phyloP scores from a whole-genome alignment of 2,113 vertebrate species.

The Petrocephalus microphthalmus region DNA sequence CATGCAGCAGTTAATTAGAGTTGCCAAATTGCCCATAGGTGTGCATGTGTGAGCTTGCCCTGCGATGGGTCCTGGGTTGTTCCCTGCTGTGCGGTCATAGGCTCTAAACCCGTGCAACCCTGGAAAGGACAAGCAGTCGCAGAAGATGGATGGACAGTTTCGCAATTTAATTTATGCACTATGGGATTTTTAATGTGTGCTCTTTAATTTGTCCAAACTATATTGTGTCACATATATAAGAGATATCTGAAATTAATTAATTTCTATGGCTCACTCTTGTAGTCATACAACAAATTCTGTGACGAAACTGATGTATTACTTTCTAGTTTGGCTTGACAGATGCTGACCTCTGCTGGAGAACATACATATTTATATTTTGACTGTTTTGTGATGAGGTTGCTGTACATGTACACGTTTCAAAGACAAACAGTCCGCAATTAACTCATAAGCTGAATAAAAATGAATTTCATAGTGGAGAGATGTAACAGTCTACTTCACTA shows the following conservation, averaged over 20 bases:
- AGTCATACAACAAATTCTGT: background rate
- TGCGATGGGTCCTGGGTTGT: background rate
- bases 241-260: background rate
- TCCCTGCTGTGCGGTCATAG: background rate
- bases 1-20: background rate
- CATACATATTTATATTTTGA: background rate
- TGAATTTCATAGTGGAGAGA: background rate
- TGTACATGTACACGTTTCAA: background rate
- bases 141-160: background rate
- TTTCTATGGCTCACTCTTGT: background rate
- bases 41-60: background rate
- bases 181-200: background rate
- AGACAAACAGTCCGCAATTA: background rate
- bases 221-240: background rate
- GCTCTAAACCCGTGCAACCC: background rate
- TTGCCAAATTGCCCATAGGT: background rate
- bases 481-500: background rate
- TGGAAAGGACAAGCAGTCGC: background rate
- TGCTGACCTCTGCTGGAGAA: constrained; percentile 36
- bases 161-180: background rate
- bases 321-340: constrained; percentile 8
- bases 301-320: background rate
- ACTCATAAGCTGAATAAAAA: background rate
- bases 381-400: background rate
- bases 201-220: background rate